Percentiles rank a stretch among this genome's conserved stretches.
Evolutionary conservation across 2,888 invertebrate genomes (phyloP).

Genomic region (Epiblema foenella): DNA sequence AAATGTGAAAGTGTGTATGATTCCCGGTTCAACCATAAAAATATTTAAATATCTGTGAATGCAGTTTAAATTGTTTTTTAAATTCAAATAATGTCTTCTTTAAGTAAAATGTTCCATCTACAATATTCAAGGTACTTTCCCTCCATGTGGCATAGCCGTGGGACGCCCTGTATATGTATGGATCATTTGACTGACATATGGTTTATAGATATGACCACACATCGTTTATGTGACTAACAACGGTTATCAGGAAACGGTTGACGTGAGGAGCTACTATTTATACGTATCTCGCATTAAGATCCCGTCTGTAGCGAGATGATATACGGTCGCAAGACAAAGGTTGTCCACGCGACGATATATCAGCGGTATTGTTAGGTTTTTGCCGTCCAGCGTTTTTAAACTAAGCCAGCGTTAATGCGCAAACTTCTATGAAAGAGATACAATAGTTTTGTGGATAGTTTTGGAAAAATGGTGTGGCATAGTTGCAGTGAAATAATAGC

Average conservation of each 20-base stretch:
- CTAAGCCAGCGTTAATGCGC: conserved; percentile 19
- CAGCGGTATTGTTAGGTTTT: conserved; percentile 23
- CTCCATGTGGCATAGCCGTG: too few species aligned
- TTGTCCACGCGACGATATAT: conserved; percentile 30
- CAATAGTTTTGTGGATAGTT: conserved; percentile 18
- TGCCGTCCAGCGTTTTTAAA: conserved; percentile 23
- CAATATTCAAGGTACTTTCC: too few species aligned
- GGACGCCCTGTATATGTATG: too few species aligned
- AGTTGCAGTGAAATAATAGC: neutral
- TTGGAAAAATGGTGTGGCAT: neutral
- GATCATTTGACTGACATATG: too few species aligned
- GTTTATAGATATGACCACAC: too few species aligned
- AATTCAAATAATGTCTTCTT: too few species aligned
- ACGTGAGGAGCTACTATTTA: conserved; percentile 32
- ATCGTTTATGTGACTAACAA: neutral
- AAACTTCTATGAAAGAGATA: conserved; percentile 16
- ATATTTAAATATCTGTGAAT: too few species aligned
- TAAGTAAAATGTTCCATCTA: too few species aligned
- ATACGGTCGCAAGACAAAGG: conserved; percentile 35
- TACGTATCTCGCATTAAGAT: conserved; percentile 38
- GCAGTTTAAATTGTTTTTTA: too few species aligned
- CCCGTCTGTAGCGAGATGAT: conserved; percentile 31
- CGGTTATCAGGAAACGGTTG: conserved; percentile 27
- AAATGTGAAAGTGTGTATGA: too few species aligned
- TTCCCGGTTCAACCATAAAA: too few species aligned